Percentiles rank a stretch among this genome's conserved stretches.
These are phyloP conservation scores for Ephydatia muelleri DNA, from an alignment of 37 sponge, comb jelly and placozoan species.

Conservation along the genomic window DNA sequence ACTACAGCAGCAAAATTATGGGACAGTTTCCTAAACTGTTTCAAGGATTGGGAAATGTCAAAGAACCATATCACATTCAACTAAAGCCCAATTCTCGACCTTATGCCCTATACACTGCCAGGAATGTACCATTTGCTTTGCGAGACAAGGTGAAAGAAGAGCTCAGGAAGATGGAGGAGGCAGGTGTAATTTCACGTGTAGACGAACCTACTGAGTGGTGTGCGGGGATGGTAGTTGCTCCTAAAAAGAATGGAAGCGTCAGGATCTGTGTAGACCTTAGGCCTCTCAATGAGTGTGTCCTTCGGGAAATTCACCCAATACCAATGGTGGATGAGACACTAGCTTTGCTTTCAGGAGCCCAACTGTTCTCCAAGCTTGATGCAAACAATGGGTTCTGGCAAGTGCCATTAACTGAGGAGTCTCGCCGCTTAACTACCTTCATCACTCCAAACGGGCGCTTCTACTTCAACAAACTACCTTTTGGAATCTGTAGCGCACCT, in stretches of 20 bases:
- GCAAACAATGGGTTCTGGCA: slow-evolving; percentile 45
- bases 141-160: slow-evolving; percentile 29
- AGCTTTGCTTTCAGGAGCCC: slow-evolving; percentile 13
- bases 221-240: slow-evolving; percentile 36
- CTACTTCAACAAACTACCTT: slow-evolving; percentile 26
- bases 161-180: slow-evolving; percentile 24
- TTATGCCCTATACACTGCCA: slow-evolving; percentile 24
- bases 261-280: slow-evolving; percentile 38
- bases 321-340: slow-evolving; percentile 29
- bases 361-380: slow-evolving; percentile 22
- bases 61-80: slow-evolving; percentile 22
- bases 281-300: slow-evolving; percentile 30
- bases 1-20: background rate
- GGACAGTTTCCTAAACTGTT: slow-evolving; percentile 3
- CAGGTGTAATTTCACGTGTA: slow-evolving; percentile 30
- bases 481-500: slow-evolving; percentile 41
- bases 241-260: slow-evolving; percentile 36
- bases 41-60: slow-evolving; percentile 29
- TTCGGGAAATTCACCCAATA: slow-evolving; percentile 24
- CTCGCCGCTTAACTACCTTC: slow-evolving; percentile 30
- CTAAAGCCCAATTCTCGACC: slow-evolving; percentile 37
- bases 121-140: slow-evolving; percentile 21
- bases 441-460: slow-evolving; percentile 32
- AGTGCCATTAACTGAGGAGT: slow-evolving; percentile 17
- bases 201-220: slow-evolving; percentile 41